Percentiles rank a stretch among this genome's conserved stretches.
These are phyloP conservation scores for Tenualosa ilisha DNA, from an alignment of 2,797 vertebrate species.

Conservation along the genomic window DNA sequence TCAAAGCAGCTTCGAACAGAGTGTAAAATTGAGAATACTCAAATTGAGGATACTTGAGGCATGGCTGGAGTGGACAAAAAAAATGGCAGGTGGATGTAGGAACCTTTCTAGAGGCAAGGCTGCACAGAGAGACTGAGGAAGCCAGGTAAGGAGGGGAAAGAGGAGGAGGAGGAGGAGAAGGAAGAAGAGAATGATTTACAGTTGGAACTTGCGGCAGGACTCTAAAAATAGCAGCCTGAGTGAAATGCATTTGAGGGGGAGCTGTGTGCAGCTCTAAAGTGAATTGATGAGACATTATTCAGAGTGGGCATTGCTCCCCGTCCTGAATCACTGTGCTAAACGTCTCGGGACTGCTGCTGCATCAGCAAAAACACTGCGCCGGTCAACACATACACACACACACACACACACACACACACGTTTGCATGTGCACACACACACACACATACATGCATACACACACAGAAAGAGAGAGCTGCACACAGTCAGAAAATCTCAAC, in stretches of 20 bases:
- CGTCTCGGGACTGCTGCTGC: constrained; percentile 32
- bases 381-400: constrained; percentile 19
- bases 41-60: neutral
- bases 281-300: constrained; percentile 52
- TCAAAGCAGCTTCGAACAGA: neutral
- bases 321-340: constrained; percentile 44
- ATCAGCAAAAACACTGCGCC: constrained; percentile 16
- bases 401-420: constrained; percentile 2
- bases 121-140: neutral
- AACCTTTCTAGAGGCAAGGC: neutral
- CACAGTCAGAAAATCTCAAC: neutral
- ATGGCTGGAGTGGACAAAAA: neutral
- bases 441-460: neutral
- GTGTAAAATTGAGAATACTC: neutral
- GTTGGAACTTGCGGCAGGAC: constrained; percentile 18
- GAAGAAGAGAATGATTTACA: constrained; percentile 38
- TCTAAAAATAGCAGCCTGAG: constrained; percentile 47
- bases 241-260: constrained; percentile 38
- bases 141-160: neutral
- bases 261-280: constrained; percentile 40
- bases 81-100: neutral
- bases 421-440: neutral
- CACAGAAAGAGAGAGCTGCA: constrained; percentile 24
- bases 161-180: constrained; percentile 13
- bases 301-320: constrained; percentile 36